Evolutionary conservation across 2,113 vertebrate species (phyloP).

Genomic region (Upupa epops): DNA sequence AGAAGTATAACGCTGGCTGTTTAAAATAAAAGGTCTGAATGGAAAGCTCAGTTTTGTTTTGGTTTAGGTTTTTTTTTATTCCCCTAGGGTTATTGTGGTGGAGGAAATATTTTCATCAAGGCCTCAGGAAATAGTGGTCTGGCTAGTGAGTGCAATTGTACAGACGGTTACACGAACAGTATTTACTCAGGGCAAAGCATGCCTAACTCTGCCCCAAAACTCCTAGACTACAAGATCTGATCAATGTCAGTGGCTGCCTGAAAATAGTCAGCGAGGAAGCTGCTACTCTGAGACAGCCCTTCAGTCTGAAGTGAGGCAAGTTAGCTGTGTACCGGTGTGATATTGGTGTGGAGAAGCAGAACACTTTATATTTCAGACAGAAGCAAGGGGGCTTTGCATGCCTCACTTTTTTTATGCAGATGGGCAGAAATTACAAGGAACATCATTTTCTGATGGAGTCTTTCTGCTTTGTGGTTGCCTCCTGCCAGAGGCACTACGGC

Average conservation of each 20-base stretch:
- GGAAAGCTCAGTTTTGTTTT: conserved; percentile 68
- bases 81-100: conserved; percentile 69
- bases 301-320: neutral
- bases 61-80: conserved; percentile 65
- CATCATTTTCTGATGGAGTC: neutral
- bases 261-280: neutral
- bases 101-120: conserved; percentile 79
- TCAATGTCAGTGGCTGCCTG: neutral
- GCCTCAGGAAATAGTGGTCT: conserved; percentile 78
- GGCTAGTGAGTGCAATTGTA: conserved; percentile 49
- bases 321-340: neutral
- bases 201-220: neutral
- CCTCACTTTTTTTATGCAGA: neutral
- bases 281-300: neutral
- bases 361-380: neutral
- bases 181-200: conserved; percentile 36
- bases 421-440: neutral
- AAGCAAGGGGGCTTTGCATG: rapidly evolving
- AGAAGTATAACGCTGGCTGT: conserved; percentile 46
- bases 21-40: conserved; percentile 71
- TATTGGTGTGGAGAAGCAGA: neutral
- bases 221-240: neutral
- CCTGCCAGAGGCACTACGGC: neutral
- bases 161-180: conserved; percentile 44
- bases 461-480: neutral